Conservation (phyloP, 1,140 invertebrate species). For the Oppia nitens region DNA sequence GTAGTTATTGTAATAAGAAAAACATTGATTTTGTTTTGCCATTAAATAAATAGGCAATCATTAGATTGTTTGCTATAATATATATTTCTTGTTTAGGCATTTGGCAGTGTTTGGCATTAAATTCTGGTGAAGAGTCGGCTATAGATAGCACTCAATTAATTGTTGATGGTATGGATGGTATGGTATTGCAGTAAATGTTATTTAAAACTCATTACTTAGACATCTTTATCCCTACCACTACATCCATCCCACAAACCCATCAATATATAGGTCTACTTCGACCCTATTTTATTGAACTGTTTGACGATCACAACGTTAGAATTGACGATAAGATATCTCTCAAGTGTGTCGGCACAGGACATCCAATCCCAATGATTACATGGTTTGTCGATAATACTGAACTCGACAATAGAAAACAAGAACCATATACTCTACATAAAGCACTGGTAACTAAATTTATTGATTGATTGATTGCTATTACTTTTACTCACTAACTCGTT, state of each 20-base stretch:
- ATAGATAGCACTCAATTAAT: constrained; percentile 45
- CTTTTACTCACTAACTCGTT: too few relatives aligned
- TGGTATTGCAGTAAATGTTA: background rate
- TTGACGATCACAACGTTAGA: background rate
- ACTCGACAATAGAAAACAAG: constrained; percentile 17
- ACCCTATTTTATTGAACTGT: background rate
- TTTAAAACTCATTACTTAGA: background rate
- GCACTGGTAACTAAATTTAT: background rate
- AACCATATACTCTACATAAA: background rate
- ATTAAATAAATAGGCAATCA: too few relatives aligned
- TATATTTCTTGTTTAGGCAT: too few relatives aligned
- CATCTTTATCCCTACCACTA: background rate
- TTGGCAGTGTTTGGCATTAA: constrained; percentile 48
- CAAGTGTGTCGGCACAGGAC: constrained; percentile 64
- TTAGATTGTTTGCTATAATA: too few relatives aligned
- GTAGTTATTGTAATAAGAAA: too few relatives aligned
- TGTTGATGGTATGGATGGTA: constrained; percentile 27
- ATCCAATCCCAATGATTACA: constrained; percentile 44
- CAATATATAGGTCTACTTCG: background rate
- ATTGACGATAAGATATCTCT: constrained; percentile 61
- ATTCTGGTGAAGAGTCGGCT: constrained; percentile 50
- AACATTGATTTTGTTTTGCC: too few relatives aligned
- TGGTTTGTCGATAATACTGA: constrained; percentile 32
- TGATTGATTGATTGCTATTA: too few relatives aligned
- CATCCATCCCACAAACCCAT: too few relatives aligned